Conservation (phyloP, 1,140 invertebrate genomes). For the Calliopsis andreniformis region DNA sequence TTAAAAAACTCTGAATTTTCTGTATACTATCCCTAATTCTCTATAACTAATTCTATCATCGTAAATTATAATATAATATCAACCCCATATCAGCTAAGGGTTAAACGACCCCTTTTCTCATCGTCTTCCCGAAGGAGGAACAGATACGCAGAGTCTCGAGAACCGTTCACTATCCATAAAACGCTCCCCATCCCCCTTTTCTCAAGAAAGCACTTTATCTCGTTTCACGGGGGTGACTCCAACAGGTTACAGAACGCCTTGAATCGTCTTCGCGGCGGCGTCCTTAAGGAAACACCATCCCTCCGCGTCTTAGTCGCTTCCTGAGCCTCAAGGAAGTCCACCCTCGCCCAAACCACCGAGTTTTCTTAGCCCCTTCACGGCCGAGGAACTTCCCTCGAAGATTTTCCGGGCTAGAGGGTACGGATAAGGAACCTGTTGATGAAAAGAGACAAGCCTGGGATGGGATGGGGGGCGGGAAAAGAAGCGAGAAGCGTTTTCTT, state of each 20-base stretch:
- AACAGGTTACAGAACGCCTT: slow-evolving; percentile 75
- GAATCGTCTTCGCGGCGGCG: slow-evolving; percentile 50
- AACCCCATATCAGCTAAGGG: too few relatives aligned
- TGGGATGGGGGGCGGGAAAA: slow-evolving; percentile 28
- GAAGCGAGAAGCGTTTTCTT: slow-evolving; percentile 66
- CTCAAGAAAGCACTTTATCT: slow-evolving; percentile 76
- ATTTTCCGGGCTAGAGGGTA: slow-evolving; percentile 74
- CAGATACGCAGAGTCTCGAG: neutral
- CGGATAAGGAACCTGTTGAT: slow-evolving; percentile 69
- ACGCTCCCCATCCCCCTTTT: neutral
- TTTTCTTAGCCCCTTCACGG: slow-evolving; percentile 75
- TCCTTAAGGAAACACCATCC: slow-evolving; percentile 54
- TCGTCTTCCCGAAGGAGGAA: neutral
- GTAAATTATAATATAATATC: too few relatives aligned
- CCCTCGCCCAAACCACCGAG: slow-evolving; percentile 53
- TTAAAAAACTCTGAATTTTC: too few relatives aligned
- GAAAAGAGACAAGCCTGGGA: slow-evolving; percentile 47
- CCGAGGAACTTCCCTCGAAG: slow-evolving; percentile 70
- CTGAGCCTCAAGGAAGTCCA: slow-evolving; percentile 56
- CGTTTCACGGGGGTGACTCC: slow-evolving; percentile 58
- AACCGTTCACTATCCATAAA: neutral
- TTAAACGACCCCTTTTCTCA: neutral
- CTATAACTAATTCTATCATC: too few relatives aligned
- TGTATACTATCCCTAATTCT: too few relatives aligned
- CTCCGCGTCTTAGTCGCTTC: slow-evolving; percentile 53